Percentiles rank a stretch among this genome's conserved stretches.
Conservation (phyloP, 1,140 invertebrate genomes). For the Drosophila parvula region DNA sequence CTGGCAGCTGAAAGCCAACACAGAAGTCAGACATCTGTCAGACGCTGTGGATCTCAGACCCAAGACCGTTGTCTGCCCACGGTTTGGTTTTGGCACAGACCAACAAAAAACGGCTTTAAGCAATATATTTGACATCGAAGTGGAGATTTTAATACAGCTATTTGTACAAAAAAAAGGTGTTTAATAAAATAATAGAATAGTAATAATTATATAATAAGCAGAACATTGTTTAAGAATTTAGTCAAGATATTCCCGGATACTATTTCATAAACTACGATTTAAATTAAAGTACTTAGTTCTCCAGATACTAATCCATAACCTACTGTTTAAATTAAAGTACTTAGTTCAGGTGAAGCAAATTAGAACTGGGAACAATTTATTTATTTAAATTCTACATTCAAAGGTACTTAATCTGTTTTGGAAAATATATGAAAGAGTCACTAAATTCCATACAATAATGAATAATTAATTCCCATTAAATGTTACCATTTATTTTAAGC, state of each 20-base stretch:
- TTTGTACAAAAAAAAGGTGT: background rate
- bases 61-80: conserved; percentile 23
- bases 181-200: background rate
- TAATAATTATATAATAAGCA: background rate
- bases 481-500: background rate
- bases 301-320: too few relatives aligned
- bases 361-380: too few relatives aligned
- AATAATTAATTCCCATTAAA: background rate
- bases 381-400: too few relatives aligned
- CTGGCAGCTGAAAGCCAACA: conserved; percentile 35
- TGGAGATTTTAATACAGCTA: background rate
- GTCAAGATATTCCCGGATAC: rapidly evolving
- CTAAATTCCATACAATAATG: background rate
- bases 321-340: too few relatives aligned
- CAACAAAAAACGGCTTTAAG: background rate
- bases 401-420: too few relatives aligned
- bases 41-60: conserved; percentile 14
- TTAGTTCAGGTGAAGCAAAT: too few relatives aligned
- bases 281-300: background rate
- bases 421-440: background rate
- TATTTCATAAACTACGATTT: background rate
- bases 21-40: conserved; percentile 59
- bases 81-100: conserved; percentile 1
- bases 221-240: background rate
- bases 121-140: background rate